Evolutionary conservation across 2,888 invertebrate genomes (phyloP).

Genomic region (Heliconius hortense): DNA sequence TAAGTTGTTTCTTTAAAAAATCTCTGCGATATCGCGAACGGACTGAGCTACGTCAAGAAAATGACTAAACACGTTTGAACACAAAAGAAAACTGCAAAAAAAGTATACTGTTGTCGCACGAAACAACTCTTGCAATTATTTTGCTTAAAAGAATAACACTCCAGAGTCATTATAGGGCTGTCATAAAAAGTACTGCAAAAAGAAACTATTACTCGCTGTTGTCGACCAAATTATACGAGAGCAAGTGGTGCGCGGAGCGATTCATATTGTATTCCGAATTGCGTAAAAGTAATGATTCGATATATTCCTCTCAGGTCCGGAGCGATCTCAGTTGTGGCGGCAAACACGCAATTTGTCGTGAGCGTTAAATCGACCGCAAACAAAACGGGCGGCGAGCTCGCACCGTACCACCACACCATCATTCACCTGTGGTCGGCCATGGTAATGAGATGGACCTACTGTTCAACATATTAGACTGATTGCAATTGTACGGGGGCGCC

Average conservation of each 20-base stretch:
- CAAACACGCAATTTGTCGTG: slow-evolving; percentile 80
- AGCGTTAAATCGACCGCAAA: slow-evolving; percentile 81
- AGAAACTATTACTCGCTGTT: slow-evolving; percentile 46
- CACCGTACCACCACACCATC: slow-evolving; percentile 75
- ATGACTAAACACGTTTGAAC: slow-evolving; percentile 34
- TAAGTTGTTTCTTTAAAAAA: slow-evolving; percentile 14
- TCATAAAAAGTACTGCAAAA: slow-evolving; percentile 42
- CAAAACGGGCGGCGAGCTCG: slow-evolving; percentile 71
- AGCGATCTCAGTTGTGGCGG: slow-evolving; percentile 73
- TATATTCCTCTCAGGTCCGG: slow-evolving; percentile 64
- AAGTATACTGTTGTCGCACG: slow-evolving; percentile 36
- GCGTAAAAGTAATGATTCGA: slow-evolving; percentile 66
- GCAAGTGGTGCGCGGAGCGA: slow-evolving; percentile 50
- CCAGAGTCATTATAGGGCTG: slow-evolving; percentile 46
- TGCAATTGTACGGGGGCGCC: slow-evolving; percentile 65
- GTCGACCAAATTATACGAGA: slow-evolving; percentile 46
- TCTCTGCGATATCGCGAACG: slow-evolving; percentile 19
- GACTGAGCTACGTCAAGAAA: slow-evolving; percentile 31
- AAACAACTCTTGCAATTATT: slow-evolving; percentile 42
- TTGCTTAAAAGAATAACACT: slow-evolving; percentile 45
- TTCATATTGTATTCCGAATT: slow-evolving; percentile 58
- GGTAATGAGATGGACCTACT: slow-evolving; percentile 81
- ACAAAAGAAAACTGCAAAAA: slow-evolving; percentile 39
- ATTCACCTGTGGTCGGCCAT: slow-evolving; percentile 80
- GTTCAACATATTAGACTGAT: slow-evolving; percentile 80